A percentile compares a stretch with the other conserved stretches of the same genome.
phyloP scores from a whole-genome alignment of 1,140 invertebrate genomes.

The Dendroctonus ponderosae region DNA sequence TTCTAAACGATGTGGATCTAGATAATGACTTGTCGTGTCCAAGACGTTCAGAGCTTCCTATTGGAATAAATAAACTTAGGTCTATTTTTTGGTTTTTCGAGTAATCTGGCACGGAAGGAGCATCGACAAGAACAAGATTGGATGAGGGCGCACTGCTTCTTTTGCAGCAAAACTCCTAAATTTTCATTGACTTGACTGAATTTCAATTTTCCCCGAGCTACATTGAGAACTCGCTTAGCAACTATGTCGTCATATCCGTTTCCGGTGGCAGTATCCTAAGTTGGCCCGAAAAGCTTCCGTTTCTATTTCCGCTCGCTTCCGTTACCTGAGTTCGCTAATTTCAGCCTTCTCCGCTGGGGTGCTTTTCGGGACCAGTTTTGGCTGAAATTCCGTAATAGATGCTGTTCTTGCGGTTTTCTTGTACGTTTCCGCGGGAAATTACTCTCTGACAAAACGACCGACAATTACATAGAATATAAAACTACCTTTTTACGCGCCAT shows the following conservation, averaged over 20 bases:
- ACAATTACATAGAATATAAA: too few relatives aligned
- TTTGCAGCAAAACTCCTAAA: too few relatives aligned
- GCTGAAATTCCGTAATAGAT: slow-evolving; percentile 28
- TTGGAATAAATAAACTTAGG: too few relatives aligned
- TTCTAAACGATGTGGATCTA: slow-evolving; percentile 14
- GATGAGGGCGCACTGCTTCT: too few relatives aligned
- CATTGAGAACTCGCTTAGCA: neutral
- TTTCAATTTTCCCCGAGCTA: too few relatives aligned
- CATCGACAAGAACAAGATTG: too few relatives aligned
- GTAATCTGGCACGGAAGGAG: too few relatives aligned
- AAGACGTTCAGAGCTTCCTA: too few relatives aligned
- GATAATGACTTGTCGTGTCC: slow-evolving; percentile 6
- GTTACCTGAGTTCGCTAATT: slow-evolving; percentile 30
- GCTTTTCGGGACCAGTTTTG: neutral
- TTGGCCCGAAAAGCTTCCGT: slow-evolving; percentile 31
- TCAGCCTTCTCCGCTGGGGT: neutral
- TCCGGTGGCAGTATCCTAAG: slow-evolving; percentile 26
- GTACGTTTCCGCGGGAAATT: slow-evolving; percentile 22
- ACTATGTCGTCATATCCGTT: slow-evolving; percentile 26
- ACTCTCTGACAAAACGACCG: slow-evolving; percentile 9
- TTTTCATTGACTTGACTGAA: too few relatives aligned
- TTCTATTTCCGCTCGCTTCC: slow-evolving; percentile 30
- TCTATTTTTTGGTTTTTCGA: too few relatives aligned
- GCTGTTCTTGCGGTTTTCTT: slow-evolving; percentile 28
- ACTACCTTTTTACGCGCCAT: too few relatives aligned